These are phyloP conservation scores for Ictalurus furcatus DNA, from an alignment of 2,113 vertebrate genomes.

Conservation along the genomic window DNA sequence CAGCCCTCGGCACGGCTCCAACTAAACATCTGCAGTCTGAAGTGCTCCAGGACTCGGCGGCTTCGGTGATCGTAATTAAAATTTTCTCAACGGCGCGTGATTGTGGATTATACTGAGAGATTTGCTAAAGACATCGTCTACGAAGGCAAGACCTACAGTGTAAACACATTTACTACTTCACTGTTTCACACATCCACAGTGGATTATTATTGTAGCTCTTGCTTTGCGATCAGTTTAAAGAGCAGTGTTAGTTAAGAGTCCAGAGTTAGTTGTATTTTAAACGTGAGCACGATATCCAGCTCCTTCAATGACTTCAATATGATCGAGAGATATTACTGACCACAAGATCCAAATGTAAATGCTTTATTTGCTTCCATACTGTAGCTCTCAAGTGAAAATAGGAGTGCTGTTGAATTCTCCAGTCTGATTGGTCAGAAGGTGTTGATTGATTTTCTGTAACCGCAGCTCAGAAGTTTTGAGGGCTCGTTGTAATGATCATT, in stretches of 20 bases:
- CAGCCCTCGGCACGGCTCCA: conserved; percentile 20
- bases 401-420: not conserved
- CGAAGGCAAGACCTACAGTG: not conserved
- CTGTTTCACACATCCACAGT: not conserved
- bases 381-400: not conserved
- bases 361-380: not conserved
- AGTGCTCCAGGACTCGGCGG: not conserved
- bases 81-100: not conserved
- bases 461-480: no score
- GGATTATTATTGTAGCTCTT: not conserved
- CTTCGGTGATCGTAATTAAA: conserved; percentile 8
- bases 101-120: not conserved
- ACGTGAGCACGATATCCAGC: not conserved
- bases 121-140: not conserved
- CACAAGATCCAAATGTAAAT: not conserved
- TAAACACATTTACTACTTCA: not conserved
- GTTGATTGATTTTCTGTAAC: not conserved
- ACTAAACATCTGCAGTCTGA: not conserved
- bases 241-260: not conserved
- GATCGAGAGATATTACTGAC: not conserved
- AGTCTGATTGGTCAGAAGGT: not conserved
- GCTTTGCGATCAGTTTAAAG: not conserved
- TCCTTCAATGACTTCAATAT: not conserved
- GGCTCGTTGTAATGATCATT: not conserved
- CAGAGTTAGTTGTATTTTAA: not conserved